Percentiles rank a stretch among this genome's conserved stretches.
phyloP scores from a whole-genome alignment of 2,797 vertebrate species.

The Dendrocincla tyrannina region DNA sequence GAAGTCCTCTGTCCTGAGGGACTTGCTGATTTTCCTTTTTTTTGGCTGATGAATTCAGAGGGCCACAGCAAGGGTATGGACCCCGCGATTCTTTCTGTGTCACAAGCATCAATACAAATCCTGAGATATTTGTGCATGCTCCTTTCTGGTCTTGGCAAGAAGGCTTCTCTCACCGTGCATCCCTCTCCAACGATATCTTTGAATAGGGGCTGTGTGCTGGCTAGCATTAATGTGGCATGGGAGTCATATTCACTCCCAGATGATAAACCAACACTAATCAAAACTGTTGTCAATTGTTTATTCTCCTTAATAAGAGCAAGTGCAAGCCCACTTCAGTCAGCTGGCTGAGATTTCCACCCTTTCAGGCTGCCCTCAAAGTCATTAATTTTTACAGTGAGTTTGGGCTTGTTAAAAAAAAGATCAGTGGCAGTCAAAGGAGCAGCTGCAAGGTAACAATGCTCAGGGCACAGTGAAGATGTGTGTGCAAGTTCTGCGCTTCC shows the following conservation, averaged over 20 bases:
- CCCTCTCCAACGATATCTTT: neutral
- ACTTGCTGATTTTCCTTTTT: neutral
- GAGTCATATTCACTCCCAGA: neutral
- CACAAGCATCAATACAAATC: neutral
- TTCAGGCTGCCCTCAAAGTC: neutral
- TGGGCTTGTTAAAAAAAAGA: neutral
- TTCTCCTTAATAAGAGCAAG: neutral
- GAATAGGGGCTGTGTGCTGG: neutral
- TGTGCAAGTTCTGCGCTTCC: neutral
- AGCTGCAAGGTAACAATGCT: neutral
- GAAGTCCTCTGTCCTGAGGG: neutral
- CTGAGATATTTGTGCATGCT: neutral
- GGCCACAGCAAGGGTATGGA: rapidly evolving
- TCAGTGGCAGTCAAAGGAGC: neutral
- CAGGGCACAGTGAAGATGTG: rapidly evolving
- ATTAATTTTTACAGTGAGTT: neutral
- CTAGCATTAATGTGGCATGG: neutral
- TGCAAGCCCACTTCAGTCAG: neutral
- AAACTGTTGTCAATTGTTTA: neutral
- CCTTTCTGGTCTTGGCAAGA: neutral
- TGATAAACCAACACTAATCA: neutral
- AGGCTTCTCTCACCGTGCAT: neutral
- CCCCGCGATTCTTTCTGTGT: neutral
- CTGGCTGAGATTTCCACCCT: neutral
- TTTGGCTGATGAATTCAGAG: neutral